Base-by-base conservation (phyloP, 2,888 invertebrate species). In the Lapara coniferarum region DNA sequence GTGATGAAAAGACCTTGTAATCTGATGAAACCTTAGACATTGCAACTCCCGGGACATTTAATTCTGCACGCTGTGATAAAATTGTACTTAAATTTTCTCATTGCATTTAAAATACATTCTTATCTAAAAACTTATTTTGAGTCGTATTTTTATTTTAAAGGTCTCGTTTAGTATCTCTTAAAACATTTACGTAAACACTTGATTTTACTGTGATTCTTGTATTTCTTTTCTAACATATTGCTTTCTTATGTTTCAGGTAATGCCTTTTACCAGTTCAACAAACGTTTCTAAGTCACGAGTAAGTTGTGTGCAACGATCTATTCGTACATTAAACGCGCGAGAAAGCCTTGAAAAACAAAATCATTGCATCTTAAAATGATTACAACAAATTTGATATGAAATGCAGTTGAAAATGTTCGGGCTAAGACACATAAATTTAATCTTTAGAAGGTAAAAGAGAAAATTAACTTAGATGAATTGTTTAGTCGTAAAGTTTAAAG, bases 221-320 rank as follows among this genome's bases (percentile, higher is more conserved):
- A 30, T 37, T 14, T 37, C 14, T 8, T 14, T 58, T 6, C 44
- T 46, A 19, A 63, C 16, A 6, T 46, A 46, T 63, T 63, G 8
- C 16, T 63, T 63, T 55, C 52, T 14, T 58, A 37, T 46, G 46
- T 59, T 63, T 46, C 59, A 63, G 59, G 59, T 63, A 63, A 63
- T 63, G 46, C 59, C 59, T 46, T 63, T 63, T 0, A 6, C 59
- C 16, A 63, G 46, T 63, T 1, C 46, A 12, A 16, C 59, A 46
- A 46, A 46, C 46, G 59, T 63, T 16, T 8, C 46, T 13, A 63
- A 46, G 44, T 59, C 58, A 59, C 46, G 59, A 63, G 59, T 63
- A 19, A 63, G 59, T 63, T 63, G 46, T 46, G 57, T 57, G 57
- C 30, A 57, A 57, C 12, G 16, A 19, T 55, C 53, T 16, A 0